Evolutionary conservation across 1,140 invertebrate species (phyloP).

Genomic region (Cepaea nemoralis): DNA sequence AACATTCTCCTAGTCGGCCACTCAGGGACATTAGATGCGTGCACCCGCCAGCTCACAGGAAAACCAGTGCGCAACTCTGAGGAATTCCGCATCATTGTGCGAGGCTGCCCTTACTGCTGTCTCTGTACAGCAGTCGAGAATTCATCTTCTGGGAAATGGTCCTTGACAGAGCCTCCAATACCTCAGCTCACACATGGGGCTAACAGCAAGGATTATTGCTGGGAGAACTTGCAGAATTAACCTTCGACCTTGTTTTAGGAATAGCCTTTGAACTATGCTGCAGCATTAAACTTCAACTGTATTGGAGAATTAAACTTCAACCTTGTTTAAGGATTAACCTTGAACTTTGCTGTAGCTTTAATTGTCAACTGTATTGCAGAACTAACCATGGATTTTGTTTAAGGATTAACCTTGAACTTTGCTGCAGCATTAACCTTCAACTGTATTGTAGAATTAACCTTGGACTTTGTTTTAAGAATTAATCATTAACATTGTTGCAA

Average conservation of each 20-base stretch:
- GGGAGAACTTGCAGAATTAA: slow-evolving; percentile 31
- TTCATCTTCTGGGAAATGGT: slow-evolving; percentile 74
- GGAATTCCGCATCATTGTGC: slow-evolving; percentile 80
- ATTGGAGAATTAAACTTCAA: too few relatives aligned
- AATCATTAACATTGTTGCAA: too few relatives aligned
- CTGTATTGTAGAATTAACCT: too few relatives aligned
- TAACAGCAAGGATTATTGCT: slow-evolving; percentile 42
- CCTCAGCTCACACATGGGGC: slow-evolving; percentile 76
- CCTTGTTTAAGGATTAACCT: too few relatives aligned
- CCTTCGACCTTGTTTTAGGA: not conserved
- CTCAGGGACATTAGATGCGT: slow-evolving; percentile 87
- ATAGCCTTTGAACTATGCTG: too few relatives aligned
- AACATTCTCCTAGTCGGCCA: slow-evolving; percentile 88
- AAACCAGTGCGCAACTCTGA: slow-evolving; percentile 76
- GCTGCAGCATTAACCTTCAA: too few relatives aligned
- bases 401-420: too few relatives aligned
- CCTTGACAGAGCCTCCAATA: slow-evolving; percentile 81
- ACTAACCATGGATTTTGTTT: too few relatives aligned
- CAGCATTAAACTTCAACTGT: too few relatives aligned
- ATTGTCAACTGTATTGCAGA: too few relatives aligned
- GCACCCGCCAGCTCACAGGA: slow-evolving; percentile 83
- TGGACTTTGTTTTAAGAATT: too few relatives aligned
- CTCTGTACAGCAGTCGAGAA: slow-evolving; percentile 76
- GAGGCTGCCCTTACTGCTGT: slow-evolving; percentile 82
- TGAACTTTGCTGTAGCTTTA: too few relatives aligned